A percentile compares a stretch with the other conserved stretches of the same genome.
These are phyloP conservation scores for Laspeyria flexula DNA, from an alignment of 2,888 invertebrate species.

Conservation along the genomic window DNA sequence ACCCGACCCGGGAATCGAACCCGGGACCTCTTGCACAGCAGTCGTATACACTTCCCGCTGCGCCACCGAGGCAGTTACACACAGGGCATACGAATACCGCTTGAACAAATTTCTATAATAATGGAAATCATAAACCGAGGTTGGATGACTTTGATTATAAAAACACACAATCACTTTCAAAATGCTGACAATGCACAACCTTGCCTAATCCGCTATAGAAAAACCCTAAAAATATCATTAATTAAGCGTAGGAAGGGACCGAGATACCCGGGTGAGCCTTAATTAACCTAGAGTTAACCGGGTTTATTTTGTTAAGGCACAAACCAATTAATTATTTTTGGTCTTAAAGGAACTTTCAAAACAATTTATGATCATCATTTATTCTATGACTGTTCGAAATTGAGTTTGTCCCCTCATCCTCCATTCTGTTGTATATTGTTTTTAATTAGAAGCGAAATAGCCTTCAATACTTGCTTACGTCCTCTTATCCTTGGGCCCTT, in stretches of 20 bases:
- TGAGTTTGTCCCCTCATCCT: slow-evolving; percentile 27
- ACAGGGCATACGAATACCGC: no score
- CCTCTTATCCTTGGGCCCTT: no score
- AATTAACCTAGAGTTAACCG: slow-evolving; percentile 52
- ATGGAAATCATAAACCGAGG: neutral
- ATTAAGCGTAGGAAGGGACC: slow-evolving; percentile 45
- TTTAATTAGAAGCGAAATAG: slow-evolving; percentile 17
- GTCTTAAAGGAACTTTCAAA: slow-evolving; percentile 43
- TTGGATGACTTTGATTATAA: neutral
- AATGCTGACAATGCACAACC: neutral
- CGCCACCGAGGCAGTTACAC: no score
- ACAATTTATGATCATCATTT: slow-evolving; percentile 43
- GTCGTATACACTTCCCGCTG: no score
- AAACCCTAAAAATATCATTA: slow-evolving; percentile 53
- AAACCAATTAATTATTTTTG: slow-evolving; percentile 58
- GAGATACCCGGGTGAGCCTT: slow-evolving; percentile 45
- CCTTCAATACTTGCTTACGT: no score
- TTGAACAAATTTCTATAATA: no score
- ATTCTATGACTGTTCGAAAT: slow-evolving; percentile 40
- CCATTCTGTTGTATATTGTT: slow-evolving; percentile 21
- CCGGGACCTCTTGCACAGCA: no score
- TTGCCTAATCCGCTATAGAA: slow-evolving; percentile 25
- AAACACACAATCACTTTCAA: neutral
- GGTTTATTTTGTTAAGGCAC: slow-evolving; percentile 55
- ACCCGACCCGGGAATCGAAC: no score